Conservation (phyloP, 1,140 invertebrate species). For the Sminthurides bifidus region DNA sequence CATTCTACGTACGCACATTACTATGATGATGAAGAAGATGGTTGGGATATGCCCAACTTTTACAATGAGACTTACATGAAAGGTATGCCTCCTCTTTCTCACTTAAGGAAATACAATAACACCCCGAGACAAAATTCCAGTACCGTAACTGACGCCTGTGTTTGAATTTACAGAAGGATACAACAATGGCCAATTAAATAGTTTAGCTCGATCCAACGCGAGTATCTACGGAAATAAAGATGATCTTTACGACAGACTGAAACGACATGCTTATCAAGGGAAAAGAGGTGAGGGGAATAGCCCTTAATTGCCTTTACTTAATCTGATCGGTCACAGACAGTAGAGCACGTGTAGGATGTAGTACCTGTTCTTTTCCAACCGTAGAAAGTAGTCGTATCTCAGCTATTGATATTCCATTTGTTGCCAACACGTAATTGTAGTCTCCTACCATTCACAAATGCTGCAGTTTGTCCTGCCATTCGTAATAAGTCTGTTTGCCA, state of each 20-base stretch:
- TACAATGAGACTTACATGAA: constrained; percentile 96
- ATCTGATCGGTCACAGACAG: no score
- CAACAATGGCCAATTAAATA: constrained; percentile 61
- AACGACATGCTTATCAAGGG: constrained; percentile 86
- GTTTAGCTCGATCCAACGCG: constrained; percentile 76
- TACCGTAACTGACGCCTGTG: no score
- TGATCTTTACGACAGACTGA: constrained; percentile 87
- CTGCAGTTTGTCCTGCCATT: no score
- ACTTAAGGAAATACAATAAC: no score
- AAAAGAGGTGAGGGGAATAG: constrained; percentile 76
- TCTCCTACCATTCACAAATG: no score
- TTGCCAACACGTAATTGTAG: no score
- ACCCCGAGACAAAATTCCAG: constrained; percentile 4
- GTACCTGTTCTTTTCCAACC: no score
- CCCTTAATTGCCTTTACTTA: no score
- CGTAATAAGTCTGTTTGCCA: not conserved
- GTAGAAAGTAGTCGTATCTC: no score
- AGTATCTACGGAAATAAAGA: constrained; percentile 92
- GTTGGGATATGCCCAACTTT: constrained; percentile 95
- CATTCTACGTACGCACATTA: constrained; percentile 92
- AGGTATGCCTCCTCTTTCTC: constrained; percentile 35
- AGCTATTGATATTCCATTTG: no score
- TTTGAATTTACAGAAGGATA: constrained; percentile 52
- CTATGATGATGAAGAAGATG: constrained; percentile 87
- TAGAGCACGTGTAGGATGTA: no score